phyloP scores from a whole-genome alignment of 2,113 vertebrate species.

The Kryptolebias marmoratus region DNA sequence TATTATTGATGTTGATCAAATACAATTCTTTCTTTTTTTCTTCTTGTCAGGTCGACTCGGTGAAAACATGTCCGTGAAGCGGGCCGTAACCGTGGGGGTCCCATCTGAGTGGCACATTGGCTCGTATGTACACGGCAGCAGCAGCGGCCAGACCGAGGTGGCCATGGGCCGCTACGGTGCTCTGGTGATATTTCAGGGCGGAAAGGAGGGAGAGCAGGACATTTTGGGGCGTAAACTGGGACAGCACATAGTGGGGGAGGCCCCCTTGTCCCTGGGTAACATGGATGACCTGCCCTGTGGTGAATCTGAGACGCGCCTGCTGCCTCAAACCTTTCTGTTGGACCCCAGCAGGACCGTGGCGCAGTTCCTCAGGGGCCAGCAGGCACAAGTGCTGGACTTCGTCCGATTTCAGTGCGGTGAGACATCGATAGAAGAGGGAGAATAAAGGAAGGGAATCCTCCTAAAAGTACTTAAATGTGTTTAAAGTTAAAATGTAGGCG shows the following conservation, averaged over 20 bases:
- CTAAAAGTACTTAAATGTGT: not conserved
- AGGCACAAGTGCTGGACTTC: slow-evolving; percentile 87
- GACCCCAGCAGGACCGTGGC: slow-evolving; percentile 87
- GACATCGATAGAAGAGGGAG: slow-evolving; percentile 33
- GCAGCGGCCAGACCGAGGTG: slow-evolving; percentile 67
- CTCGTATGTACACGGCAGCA: slow-evolving; percentile 84
- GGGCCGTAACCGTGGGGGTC: slow-evolving; percentile 83
- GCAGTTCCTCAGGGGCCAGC: slow-evolving; percentile 83
- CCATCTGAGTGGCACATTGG: slow-evolving; percentile 85
- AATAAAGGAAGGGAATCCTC: slow-evolving; percentile 40
- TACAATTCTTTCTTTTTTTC: not conserved
- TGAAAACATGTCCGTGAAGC: slow-evolving; percentile 87
- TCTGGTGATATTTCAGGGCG: slow-evolving; percentile 83
- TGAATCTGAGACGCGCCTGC: slow-evolving; percentile 87
- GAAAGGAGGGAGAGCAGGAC: slow-evolving; percentile 64
- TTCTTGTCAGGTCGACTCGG: slow-evolving; percentile 84
- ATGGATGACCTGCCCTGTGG: slow-evolving; percentile 86
- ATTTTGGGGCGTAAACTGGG: slow-evolving; percentile 84
- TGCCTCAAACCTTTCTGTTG: slow-evolving; percentile 86
- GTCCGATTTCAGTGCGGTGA: slow-evolving; percentile 90
- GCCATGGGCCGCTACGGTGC: slow-evolving; percentile 87
- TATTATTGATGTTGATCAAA: not conserved
- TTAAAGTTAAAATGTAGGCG: slow-evolving; percentile 18
- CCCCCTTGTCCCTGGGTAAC: slow-evolving; percentile 84
- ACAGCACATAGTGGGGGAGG: slow-evolving; percentile 91